Evolutionary conservation across 2,113 vertebrate species (phyloP).

Genomic region (Progne subis): DNA sequence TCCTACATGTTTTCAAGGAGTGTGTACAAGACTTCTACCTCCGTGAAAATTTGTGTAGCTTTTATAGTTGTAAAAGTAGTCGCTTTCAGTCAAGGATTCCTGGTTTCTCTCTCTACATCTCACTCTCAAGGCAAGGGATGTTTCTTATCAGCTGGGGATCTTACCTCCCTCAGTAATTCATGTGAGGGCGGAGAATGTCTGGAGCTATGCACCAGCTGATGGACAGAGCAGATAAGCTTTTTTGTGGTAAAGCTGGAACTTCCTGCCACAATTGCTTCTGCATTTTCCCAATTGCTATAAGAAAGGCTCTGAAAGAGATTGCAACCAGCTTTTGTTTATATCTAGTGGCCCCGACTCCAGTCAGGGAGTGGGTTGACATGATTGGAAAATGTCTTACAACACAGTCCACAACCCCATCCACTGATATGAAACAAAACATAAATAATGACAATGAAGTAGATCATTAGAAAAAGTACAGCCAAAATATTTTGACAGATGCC

Average conservation of each 20-base stretch:
- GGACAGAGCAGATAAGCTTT: neutral
- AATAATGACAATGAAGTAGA: neutral
- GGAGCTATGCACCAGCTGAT: neutral
- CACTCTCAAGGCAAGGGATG: neutral
- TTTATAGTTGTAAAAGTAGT: neutral
- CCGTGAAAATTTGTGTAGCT: neutral
- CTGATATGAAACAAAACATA: neutral
- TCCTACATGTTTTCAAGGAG: neutral
- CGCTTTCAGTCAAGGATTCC: neutral
- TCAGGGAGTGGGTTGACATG: neutral
- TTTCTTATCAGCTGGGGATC: neutral
- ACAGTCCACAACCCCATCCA: neutral
- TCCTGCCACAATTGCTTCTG: neutral
- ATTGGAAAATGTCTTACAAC: neutral
- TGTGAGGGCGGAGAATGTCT: neutral
- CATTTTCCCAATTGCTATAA: neutral
- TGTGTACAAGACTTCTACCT: neutral
- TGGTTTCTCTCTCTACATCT: neutral
- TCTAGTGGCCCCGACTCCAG: neutral
- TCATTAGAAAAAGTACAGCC: neutral
- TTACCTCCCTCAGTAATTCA: neutral
- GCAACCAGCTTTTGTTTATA: neutral
- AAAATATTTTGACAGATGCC: neutral
- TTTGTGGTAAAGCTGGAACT: neutral
- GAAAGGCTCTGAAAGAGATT: neutral